phyloP scores from a whole-genome alignment of 2,797 vertebrate species.

The Tachyglossus aculeatus region DNA sequence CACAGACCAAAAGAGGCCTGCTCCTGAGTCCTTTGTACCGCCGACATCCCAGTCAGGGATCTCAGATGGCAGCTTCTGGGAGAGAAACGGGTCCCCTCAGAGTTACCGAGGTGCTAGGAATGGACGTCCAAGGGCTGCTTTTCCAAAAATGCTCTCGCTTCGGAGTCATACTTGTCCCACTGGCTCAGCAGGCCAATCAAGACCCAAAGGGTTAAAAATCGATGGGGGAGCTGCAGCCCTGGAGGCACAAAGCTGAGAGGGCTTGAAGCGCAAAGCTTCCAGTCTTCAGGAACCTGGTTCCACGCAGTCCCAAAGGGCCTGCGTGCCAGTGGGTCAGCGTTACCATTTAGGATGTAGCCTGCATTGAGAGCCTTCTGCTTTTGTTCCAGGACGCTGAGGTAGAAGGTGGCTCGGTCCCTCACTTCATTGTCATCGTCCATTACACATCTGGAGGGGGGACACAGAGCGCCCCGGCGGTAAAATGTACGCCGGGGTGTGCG shows the following conservation, averaged over 20 bases:
- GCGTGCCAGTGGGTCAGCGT: neutral
- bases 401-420: constrained; percentile 81
- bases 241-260: neutral
- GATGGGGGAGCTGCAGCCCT: neutral
- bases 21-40: neutral
- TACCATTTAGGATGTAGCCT: constrained; percentile 81
- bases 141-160: neutral
- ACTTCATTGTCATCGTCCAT: constrained; percentile 85
- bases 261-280: too few relatives aligned
- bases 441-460: constrained; percentile 71
- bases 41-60: neutral
- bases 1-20: neutral
- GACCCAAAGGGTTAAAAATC: neutral
- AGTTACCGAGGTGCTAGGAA: too few relatives aligned
- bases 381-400: constrained; percentile 79
- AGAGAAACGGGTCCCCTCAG: neutral
- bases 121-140: neutral
- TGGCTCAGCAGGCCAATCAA: neutral
- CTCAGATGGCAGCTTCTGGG: neutral
- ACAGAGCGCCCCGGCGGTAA: neutral
- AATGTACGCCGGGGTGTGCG: neutral
- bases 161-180: neutral
- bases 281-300: neutral
- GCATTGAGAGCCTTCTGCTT: constrained; percentile 81
- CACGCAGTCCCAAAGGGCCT: neutral